Percentiles rank a stretch among this genome's conserved stretches.
These are phyloP conservation scores for Xestia rhomboidea DNA, from an alignment of 2,888 invertebrate species.

Conservation along the genomic window DNA sequence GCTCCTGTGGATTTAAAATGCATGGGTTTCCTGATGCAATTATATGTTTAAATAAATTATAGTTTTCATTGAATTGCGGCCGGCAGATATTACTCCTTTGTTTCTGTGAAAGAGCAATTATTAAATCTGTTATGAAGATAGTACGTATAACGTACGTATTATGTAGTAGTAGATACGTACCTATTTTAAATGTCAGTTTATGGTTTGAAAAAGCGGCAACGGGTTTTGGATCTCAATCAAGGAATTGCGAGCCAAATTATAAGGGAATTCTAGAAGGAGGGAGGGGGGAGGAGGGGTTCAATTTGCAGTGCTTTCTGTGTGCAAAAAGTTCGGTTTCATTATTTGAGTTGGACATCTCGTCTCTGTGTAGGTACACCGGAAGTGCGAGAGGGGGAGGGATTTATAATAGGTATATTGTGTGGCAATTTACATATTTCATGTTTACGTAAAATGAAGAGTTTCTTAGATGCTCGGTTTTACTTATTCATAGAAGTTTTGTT, in stretches of 20 bases:
- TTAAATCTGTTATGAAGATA: neutral
- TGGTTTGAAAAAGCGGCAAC: neutral
- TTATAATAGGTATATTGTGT: constrained; percentile 13
- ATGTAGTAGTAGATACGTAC: no score
- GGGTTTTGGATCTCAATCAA: neutral
- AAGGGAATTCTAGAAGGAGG: neutral
- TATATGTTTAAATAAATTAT: no score
- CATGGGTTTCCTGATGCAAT: no score
- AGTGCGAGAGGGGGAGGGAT: neutral
- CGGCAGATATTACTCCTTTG: no score
- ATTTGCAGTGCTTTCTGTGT: neutral
- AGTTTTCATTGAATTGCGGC: no score
- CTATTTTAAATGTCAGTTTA: neutral
- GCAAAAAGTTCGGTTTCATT: neutral
- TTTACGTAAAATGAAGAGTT: constrained; percentile 36
- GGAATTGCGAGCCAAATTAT: constrained; percentile 1
- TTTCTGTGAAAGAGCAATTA: neutral
- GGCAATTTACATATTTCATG: constrained; percentile 46
- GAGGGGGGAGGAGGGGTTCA: neutral
- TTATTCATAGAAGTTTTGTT: constrained; percentile 49
- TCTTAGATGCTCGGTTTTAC: constrained; percentile 27
- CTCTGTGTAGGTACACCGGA: neutral
- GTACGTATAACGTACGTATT: no score
- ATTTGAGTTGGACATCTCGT: neutral
- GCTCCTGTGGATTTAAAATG: no score